phyloP scores from a whole-genome alignment of 2,797 vertebrate genomes.

The Typhlichthys subterraneus region DNA sequence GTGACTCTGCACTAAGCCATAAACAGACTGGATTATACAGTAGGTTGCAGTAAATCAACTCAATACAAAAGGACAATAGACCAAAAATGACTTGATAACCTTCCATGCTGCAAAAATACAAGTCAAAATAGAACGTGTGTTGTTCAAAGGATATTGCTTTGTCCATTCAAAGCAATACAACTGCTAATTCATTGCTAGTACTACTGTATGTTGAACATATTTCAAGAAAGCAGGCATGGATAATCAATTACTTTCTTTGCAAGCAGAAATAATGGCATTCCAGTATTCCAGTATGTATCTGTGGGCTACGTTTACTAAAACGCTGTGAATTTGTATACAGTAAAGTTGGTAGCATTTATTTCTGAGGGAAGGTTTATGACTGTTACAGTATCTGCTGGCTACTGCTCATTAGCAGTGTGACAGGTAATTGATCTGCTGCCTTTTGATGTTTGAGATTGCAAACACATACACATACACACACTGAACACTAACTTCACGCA shows the following conservation, averaged over 20 bases:
- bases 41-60: conserved; percentile 28
- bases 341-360: conserved; percentile 50
- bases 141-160: conserved; percentile 3
- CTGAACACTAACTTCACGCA: not conserved
- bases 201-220: conserved; percentile 16
- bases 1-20: conserved; percentile 58
- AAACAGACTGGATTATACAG: conserved; percentile 56
- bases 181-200: conserved; percentile 26
- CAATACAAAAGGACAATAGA: conserved; percentile 35
- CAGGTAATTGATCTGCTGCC: conserved; percentile 20
- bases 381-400: conserved; percentile 29
- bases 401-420: conserved; percentile 49
- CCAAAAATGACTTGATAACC: conserved; percentile 51
- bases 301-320: conserved; percentile 47
- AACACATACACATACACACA: not conserved
- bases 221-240: conserved; percentile 21
- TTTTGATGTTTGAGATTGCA: conserved; percentile 23
- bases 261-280: conserved; percentile 18
- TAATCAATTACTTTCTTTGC: conserved; percentile 29
- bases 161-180: conserved; percentile 31
- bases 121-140: not conserved
- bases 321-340: conserved; percentile 47
- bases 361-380: conserved; percentile 57
- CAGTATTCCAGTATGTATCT: conserved; percentile 4
- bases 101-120: conserved; percentile 31